phyloP scores from a whole-genome alignment of 2,113 vertebrate species.

The Nerophis lumbriciformis region DNA sequence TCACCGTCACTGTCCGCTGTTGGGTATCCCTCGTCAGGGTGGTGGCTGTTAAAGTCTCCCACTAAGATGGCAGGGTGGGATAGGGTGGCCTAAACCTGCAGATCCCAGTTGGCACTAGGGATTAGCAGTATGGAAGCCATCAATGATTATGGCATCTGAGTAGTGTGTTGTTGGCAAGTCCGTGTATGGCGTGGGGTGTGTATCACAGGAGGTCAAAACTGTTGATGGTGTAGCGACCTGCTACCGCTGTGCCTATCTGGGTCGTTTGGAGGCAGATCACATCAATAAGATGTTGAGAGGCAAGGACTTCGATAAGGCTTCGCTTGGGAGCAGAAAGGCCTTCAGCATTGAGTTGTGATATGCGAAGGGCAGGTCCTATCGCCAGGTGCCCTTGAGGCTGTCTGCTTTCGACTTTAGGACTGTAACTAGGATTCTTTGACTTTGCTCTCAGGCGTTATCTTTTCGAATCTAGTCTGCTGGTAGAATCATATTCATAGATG shows the following conservation, averaged over 20 bases:
- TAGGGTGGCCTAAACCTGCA: not conserved
- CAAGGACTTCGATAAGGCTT: not conserved
- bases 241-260: not conserved
- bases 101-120: slow-evolving; percentile 3
- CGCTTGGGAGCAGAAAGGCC: slow-evolving; percentile 1
- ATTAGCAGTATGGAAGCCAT: not conserved
- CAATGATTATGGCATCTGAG: not conserved
- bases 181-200: not conserved
- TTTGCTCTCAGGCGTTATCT: no score
- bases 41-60: not conserved
- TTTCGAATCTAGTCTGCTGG: no score
- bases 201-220: not conserved
- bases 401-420: no score
- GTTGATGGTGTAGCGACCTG: not conserved
- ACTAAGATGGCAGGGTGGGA: not conserved
- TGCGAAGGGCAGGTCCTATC: no score
- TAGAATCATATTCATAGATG: no score
- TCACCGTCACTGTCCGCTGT: no score
- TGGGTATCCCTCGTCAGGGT: no score
- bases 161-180: not conserved
- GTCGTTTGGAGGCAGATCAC: not conserved
- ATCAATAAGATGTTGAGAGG: not conserved
- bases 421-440: no score
- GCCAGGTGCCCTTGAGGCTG: no score
- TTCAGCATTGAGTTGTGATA: not conserved